These are phyloP conservation scores for Hydractinia symbiolongicarpus DNA, from an alignment of 30 jellyfish, hydroid and myxozoan species.

Conservation along the genomic window DNA sequence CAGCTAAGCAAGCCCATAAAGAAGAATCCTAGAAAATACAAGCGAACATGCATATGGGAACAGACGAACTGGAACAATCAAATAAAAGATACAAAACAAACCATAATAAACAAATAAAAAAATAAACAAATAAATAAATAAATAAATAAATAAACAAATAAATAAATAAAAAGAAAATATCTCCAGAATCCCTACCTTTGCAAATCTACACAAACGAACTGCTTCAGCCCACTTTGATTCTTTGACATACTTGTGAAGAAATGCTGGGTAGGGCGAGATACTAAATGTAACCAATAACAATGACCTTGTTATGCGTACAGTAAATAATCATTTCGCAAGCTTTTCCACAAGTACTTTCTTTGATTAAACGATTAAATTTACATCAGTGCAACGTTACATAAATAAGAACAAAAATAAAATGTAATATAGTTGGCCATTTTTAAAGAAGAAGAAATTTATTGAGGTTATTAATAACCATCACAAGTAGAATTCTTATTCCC, in stretches of 20 bases:
- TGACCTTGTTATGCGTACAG: no score
- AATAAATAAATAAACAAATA: background rate
- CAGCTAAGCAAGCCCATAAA: conserved; percentile 99
- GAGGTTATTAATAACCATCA: no score
- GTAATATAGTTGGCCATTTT: no score
- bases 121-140: background rate
- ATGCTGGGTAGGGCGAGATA: conserved; percentile 91
- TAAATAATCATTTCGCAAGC: background rate
- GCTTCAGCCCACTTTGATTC: conserved; percentile 92
- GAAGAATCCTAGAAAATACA: conserved; percentile 61
- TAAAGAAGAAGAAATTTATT: no score
- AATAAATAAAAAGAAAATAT: background rate
- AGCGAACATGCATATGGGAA: background rate
- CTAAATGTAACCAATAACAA: conserved; percentile 29
- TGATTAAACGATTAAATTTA: background rate
- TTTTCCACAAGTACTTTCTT: background rate
- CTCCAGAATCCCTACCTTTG: conserved; percentile 45
- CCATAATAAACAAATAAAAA: background rate
- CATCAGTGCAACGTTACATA: background rate
- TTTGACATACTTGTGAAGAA: conserved; percentile 68
- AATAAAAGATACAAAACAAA: background rate
- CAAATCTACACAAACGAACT: conserved; percentile 94
- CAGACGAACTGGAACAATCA: no score
- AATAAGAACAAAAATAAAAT: no score
- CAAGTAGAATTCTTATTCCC: no score